Conservation (phyloP, 2,888 invertebrate species). For the Rhogogaster chlorosoma region DNA sequence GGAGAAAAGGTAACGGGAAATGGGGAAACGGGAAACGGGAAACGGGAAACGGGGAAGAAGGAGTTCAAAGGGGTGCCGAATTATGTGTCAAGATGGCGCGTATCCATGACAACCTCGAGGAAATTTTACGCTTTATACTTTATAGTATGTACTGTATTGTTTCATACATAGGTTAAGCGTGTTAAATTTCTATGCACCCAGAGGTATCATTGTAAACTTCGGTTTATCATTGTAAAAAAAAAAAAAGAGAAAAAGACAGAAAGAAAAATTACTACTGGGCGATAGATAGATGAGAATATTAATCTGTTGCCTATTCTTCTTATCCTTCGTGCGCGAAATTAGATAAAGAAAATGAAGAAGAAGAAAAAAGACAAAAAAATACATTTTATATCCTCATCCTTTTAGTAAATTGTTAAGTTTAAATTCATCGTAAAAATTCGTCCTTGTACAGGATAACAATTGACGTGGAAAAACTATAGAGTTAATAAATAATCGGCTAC, state of each 20-base stretch:
- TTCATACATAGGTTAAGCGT: too few relatives aligned
- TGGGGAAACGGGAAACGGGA: not conserved
- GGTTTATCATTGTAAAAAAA: not conserved
- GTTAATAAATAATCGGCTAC: not conserved
- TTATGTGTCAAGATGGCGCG: conserved; percentile 74
- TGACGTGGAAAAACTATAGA: not conserved
- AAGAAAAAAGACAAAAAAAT: too few relatives aligned
- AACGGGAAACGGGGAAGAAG: not conserved
- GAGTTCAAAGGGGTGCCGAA: conserved; percentile 39
- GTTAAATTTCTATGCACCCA: too few relatives aligned
- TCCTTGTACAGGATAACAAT: not conserved
- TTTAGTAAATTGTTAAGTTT: too few relatives aligned
- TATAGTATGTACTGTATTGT: not conserved
- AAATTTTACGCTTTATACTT: not conserved
- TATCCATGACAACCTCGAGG: conserved; percentile 71
- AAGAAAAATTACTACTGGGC: not conserved
- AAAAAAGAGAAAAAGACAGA: not conserved
- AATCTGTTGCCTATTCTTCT: too few relatives aligned
- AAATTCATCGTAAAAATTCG: too few relatives aligned
- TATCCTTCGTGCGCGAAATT: too few relatives aligned
- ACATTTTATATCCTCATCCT: too few relatives aligned
- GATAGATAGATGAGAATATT: not conserved
- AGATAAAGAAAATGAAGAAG: too few relatives aligned
- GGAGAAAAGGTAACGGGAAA: not conserved
- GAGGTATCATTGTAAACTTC: not conserved